Evolutionary conservation across 1,140 invertebrate genomes (phyloP).

Genomic region (Delia radicum): DNA sequence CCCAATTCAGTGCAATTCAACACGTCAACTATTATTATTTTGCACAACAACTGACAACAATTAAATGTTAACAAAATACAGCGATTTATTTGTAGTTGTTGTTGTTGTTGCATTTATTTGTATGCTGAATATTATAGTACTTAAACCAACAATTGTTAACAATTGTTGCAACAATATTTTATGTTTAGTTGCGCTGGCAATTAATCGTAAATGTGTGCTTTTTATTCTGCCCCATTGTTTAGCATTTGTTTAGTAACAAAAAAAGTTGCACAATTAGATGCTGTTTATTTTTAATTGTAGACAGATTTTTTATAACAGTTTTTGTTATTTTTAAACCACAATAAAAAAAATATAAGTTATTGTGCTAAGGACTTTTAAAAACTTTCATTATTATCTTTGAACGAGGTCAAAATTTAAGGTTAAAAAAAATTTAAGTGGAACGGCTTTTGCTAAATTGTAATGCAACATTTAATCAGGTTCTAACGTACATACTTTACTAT

Average conservation of each 20-base stretch:
- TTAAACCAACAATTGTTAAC: slow-evolving; percentile 22
- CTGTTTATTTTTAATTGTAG: not conserved
- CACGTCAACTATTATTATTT: too few relatives aligned
- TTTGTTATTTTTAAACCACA: not conserved
- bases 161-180: slow-evolving; percentile 31
- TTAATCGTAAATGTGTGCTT: slow-evolving; percentile 31
- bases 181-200: slow-evolving; percentile 33
- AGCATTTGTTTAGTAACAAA: slow-evolving; percentile 20
- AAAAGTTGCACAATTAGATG: slow-evolving; percentile 9
- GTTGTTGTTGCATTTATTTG: not conserved
- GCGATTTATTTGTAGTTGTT: not conserved
- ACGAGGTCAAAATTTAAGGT: not conserved
- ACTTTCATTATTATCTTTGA: not conserved
- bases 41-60: slow-evolving; percentile 10
- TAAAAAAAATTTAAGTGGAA: too few relatives aligned
- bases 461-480: too few relatives aligned
- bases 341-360: not conserved
- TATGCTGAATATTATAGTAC: not conserved
- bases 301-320: not conserved
- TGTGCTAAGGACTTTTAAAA: not conserved
- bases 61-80: not conserved
- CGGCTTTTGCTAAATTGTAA: too few relatives aligned
- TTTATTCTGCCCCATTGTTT: slow-evolving; percentile 28
- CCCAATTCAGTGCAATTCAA: slow-evolving; percentile 28
- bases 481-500: too few relatives aligned